Conservation (phyloP, 2,113 vertebrate genomes). For the Gopherus flavomarginatus region DNA sequence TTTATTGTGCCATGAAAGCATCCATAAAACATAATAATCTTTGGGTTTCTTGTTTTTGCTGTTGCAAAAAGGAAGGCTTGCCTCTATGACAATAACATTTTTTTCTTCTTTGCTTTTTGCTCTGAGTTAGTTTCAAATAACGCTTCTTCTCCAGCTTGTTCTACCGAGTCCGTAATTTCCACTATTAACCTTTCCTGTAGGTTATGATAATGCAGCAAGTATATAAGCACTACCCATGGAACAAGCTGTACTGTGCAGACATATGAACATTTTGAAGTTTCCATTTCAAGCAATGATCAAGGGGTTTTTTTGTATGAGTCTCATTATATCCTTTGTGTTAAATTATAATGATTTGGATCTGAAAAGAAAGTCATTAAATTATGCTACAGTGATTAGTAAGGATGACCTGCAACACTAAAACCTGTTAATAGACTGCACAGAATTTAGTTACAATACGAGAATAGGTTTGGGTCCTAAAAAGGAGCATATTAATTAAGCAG, state of each 20-base stretch:
- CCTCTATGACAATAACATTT: conserved; percentile 26
- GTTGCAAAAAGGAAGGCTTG: conserved; percentile 26
- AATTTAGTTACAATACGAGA: background rate
- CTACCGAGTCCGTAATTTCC: background rate
- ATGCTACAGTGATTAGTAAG: background rate
- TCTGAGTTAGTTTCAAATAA: conserved; percentile 18
- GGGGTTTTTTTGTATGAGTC: background rate
- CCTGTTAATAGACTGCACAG: background rate
- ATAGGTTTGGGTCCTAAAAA: background rate
- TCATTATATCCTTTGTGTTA: background rate
- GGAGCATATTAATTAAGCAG: background rate
- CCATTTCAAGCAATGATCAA: background rate
- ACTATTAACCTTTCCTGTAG: conserved; percentile 3
- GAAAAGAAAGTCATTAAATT: conserved; percentile 4
- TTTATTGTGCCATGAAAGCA: conserved; percentile 56
- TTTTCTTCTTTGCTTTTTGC: background rate
- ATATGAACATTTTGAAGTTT: accelerated
- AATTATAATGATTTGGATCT: background rate
- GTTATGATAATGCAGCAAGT: background rate
- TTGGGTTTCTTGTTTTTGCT: conserved; percentile 42
- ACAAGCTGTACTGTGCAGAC: background rate
- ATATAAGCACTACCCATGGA: background rate
- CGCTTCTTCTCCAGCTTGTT: background rate
- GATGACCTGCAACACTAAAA: background rate
- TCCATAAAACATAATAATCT: conserved; percentile 38